phyloP scores from a whole-genome alignment of 2,888 invertebrate species.

The Nymphalis c-album region DNA sequence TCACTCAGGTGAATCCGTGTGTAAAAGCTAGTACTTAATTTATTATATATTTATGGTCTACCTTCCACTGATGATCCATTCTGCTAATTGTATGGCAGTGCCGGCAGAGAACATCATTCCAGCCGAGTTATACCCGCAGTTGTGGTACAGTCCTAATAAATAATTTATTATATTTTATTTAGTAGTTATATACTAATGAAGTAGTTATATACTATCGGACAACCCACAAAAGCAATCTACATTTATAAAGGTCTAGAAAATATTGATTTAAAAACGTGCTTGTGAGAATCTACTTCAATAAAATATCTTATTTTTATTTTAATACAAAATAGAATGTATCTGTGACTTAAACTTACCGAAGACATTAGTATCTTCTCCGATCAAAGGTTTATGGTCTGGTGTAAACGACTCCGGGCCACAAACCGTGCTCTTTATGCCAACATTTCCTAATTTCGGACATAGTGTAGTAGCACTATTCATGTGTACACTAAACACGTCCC shows the following conservation, averaged over 20 bases:
- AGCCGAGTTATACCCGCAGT: slow-evolving; percentile 93
- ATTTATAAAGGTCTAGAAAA: too few species aligned
- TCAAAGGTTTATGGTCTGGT: slow-evolving; percentile 92
- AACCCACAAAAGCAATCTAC: too few species aligned
- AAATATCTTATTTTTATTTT: too few species aligned
- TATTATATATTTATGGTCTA: slow-evolving; percentile 37
- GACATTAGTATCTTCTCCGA: slow-evolving; percentile 88
- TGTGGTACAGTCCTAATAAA: slow-evolving; percentile 87
- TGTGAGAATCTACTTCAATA: too few species aligned
- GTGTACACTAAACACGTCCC: slow-evolving; percentile 90
- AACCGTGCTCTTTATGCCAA: slow-evolving; percentile 92
- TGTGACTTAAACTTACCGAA: slow-evolving; percentile 64
- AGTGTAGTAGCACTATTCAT: slow-evolving; percentile 86
- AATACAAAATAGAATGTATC: background rate
- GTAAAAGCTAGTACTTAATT: too few species aligned
- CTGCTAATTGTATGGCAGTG: slow-evolving; percentile 90
- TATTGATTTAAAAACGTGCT: too few species aligned
- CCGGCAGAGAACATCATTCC: slow-evolving; percentile 97
- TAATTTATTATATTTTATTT: background rate
- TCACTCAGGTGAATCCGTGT: too few species aligned
- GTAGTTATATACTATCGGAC: too few species aligned
- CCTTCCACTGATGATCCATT: slow-evolving; percentile 91
- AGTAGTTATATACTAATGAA: too few species aligned
- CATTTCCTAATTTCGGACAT: slow-evolving; percentile 86
- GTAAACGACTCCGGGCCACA: slow-evolving; percentile 97